A percentile compares a stretch with the other conserved stretches of the same genome.
phyloP scores from a whole-genome alignment of 2,888 invertebrate genomes.

The Eulithis prunata region DNA sequence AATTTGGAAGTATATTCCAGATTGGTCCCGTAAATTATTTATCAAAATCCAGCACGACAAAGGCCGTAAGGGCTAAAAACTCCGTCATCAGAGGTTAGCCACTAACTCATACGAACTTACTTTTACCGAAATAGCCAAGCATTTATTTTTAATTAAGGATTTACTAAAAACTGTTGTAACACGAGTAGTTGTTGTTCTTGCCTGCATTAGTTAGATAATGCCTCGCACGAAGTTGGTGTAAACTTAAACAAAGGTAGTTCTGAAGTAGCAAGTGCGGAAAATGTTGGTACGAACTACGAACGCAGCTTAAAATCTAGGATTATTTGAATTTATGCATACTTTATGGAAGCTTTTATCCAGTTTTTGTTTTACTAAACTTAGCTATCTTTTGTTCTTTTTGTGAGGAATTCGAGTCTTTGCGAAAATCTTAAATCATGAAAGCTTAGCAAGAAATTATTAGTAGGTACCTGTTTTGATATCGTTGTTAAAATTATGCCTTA shows the following conservation, averaged over 20 bases:
- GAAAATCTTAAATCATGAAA: too few relatives aligned
- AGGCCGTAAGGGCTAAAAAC: too few relatives aligned
- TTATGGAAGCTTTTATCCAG: slow-evolving; percentile 9
- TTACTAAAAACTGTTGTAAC: slow-evolving; percentile 24
- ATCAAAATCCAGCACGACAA: too few relatives aligned
- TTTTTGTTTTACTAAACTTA: not conserved
- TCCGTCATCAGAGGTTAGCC: too few relatives aligned
- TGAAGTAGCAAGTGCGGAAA: slow-evolving; percentile 49
- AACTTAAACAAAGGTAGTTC: slow-evolving; percentile 52
- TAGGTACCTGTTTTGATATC: too few relatives aligned
- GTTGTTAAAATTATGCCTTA: too few relatives aligned
- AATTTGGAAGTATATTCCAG: too few relatives aligned
- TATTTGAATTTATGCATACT: slow-evolving; percentile 29
- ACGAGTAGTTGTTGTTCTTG: slow-evolving; percentile 35
- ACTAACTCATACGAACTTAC: too few relatives aligned
- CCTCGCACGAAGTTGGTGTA: slow-evolving; percentile 53
- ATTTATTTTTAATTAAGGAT: slow-evolving; percentile 14
- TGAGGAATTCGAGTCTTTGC: not conserved
- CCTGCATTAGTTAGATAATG: slow-evolving; percentile 58
- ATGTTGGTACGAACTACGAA: slow-evolving; percentile 44
- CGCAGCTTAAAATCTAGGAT: slow-evolving; percentile 30
- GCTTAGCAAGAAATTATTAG: too few relatives aligned
- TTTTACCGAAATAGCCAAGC: too few relatives aligned
- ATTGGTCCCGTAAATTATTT: too few relatives aligned
- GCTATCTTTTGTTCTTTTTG: not conserved